Percentiles rank a stretch among this genome's conserved stretches.
These are phyloP conservation scores for Sepioteuthis lessoniana DNA, from an alignment of 2,888 invertebrate genomes.

Conservation along the genomic window DNA sequence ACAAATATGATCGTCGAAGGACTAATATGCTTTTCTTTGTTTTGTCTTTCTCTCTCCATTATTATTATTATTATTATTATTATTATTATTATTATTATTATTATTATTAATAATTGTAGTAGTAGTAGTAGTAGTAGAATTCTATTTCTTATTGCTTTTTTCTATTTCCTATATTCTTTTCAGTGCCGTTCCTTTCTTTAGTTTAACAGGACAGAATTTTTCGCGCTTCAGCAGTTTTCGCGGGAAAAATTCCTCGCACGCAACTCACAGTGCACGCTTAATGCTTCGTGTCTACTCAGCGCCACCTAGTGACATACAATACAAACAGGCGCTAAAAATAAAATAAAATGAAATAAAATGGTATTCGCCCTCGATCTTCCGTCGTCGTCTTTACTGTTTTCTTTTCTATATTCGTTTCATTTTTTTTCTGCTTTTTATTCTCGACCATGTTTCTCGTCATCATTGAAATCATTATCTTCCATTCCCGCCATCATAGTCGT, in stretches of 20 bases:
- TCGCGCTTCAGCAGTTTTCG: background rate
- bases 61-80: background rate
- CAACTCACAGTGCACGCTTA: constrained; percentile 17
- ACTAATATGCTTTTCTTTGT: no score
- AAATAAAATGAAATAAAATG: background rate
- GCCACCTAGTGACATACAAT: constrained; percentile 33
- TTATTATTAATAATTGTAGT: background rate
- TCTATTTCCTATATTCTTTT: background rate
- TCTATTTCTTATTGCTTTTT: background rate
- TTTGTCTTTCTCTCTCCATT: no score
- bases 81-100: background rate
- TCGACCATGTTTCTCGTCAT: background rate
- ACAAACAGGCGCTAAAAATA: background rate
- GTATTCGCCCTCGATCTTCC: background rate
- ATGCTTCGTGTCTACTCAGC: constrained; percentile 23
- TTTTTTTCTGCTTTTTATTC: background rate
- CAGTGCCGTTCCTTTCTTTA: background rate
- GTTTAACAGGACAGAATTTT: background rate
- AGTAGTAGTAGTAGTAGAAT: background rate
- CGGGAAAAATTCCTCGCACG: constrained; percentile 33
- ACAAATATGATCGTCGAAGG: no score
- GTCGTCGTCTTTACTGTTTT: background rate
- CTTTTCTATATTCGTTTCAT: background rate
- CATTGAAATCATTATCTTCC: background rate
- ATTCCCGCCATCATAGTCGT: background rate